Evolutionary conservation across 2,888 invertebrate genomes (phyloP), one percentile per base, ranked within the genome.

Genomic region (Trissolcus japonicus): DNA sequence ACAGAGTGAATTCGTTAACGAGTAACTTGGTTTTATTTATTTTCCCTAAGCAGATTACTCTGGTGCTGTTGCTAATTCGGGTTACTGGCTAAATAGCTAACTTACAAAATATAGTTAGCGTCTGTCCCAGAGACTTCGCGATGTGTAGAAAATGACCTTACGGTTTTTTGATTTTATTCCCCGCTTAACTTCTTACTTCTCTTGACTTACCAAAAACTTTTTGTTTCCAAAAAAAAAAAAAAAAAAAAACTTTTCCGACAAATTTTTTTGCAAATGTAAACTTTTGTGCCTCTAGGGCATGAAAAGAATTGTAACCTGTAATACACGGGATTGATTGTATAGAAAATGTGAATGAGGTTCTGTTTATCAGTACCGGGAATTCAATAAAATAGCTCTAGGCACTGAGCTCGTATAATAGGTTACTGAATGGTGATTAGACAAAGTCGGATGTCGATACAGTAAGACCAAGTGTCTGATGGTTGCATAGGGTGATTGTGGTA

Each of bases 401-500:
- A 46, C 14, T 14, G 13, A 46, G 29, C 29, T 29, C 29, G 29
- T 14, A 46, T 46, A 13, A 14, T 46, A 46, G 14, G 43, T 46
- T 14, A 14, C 43, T 46, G 14, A 14, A 14, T 46, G n/a, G 43
- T 46, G 43, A 46, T 46, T 46, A 46, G 43, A 13, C 43, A 46
- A 46, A 46, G 13, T 46, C 43, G n/a, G 13, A 46, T 14, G 43
- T 46, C 43, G 14, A 46, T 46, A 46, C 43, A 46, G 14, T 14
- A 46, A 46, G 43, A 46, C 14, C 43, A 46, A 46, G 14, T 46
- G 14, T 13, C 14, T 46, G 43, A 46, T 46, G 14, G 43, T 46
- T 46, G 43, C 14, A 46, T 14, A 46, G 43, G 43, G 43, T 46
- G n/a, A 46, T 46, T 46, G 13, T 14, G 14, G 43, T 46, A 46